A percentile compares a stretch with the other conserved stretches of the same genome.
Conservation (phyloP, 2,797 vertebrate species). For the Crocodylus rhombifer region DNA sequence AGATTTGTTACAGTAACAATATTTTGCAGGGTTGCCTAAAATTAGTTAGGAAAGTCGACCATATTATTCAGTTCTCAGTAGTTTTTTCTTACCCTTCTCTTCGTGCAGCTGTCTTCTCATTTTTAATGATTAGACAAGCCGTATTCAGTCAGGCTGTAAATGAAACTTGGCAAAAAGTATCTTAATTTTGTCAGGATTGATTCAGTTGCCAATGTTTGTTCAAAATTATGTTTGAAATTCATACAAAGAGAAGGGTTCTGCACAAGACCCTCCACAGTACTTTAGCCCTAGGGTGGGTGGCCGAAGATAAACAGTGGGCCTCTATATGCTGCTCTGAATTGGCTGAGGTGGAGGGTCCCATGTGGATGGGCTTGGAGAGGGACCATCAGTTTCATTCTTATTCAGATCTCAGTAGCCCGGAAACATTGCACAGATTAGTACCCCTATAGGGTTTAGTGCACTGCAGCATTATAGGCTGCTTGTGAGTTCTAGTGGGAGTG, state of each 20-base stretch:
- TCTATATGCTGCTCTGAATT: background rate
- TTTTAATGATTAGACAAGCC: background rate
- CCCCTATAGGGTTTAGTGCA: background rate
- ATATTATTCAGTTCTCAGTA: background rate
- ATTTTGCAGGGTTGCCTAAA: background rate
- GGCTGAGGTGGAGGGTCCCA: background rate
- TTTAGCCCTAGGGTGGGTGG: background rate
- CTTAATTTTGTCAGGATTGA: background rate
- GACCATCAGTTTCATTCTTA: background rate
- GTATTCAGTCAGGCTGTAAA: background rate
- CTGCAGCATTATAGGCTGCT: background rate
- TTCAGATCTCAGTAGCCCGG: background rate
- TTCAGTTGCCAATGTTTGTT: background rate
- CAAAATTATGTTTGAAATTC: background rate
- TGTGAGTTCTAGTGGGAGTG: accelerated
- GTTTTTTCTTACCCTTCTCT: background rate
- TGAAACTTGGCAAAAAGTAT: background rate
- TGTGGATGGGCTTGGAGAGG: background rate
- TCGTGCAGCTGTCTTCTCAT: background rate
- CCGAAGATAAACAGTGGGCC: background rate
- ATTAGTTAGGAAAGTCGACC: background rate
- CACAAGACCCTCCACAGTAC: background rate
- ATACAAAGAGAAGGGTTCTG: background rate
- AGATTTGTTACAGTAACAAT: background rate
- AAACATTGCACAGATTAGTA: background rate